Conservation (phyloP, 1,140 invertebrate genomes). For the Zaprionus taronus region DNA sequence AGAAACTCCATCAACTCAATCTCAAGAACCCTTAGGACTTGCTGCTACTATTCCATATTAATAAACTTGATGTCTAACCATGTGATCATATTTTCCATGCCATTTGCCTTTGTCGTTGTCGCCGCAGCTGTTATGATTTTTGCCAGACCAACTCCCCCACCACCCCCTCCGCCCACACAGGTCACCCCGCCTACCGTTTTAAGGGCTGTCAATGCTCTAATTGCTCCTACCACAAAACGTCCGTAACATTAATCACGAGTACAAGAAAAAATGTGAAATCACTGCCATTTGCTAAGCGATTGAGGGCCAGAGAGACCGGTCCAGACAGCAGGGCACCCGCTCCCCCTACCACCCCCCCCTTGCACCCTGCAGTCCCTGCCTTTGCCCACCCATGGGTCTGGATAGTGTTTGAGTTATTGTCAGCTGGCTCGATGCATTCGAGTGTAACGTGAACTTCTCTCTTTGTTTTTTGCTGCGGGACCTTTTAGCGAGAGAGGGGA, state of each 20-base stretch:
- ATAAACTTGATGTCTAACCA: constrained; percentile 59
- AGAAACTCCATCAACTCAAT: not conserved
- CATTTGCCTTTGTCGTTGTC: constrained; percentile 72
- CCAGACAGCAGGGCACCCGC: not conserved
- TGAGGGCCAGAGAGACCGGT: constrained; percentile 38
- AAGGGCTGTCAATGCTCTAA: constrained; percentile 79
- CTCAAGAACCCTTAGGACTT: constrained; percentile 9
- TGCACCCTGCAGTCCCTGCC: not conserved
- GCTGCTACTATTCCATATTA: constrained; percentile 20
- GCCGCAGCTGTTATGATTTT: constrained; percentile 66
- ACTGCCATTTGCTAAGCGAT: constrained; percentile 78
- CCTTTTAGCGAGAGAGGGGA: constrained; percentile 57
- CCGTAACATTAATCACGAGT: constrained; percentile 72
- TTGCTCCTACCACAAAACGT: constrained; percentile 75
- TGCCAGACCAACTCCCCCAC: not conserved
- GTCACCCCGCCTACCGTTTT: constrained; percentile 19
- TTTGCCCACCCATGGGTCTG: constrained; percentile 8
- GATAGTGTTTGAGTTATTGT: constrained; percentile 75
- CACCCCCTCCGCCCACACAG: not conserved
- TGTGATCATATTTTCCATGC: constrained; percentile 79
- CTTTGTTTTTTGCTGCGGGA: constrained; percentile 27
- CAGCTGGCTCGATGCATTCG: constrained; percentile 72
- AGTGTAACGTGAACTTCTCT: constrained; percentile 76
- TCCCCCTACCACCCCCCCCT: not conserved
- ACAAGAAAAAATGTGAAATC: constrained; percentile 70